Evolutionary conservation across 2,797 vertebrate species (phyloP).

Genomic region (Myoxocephalus aenaeus): DNA sequence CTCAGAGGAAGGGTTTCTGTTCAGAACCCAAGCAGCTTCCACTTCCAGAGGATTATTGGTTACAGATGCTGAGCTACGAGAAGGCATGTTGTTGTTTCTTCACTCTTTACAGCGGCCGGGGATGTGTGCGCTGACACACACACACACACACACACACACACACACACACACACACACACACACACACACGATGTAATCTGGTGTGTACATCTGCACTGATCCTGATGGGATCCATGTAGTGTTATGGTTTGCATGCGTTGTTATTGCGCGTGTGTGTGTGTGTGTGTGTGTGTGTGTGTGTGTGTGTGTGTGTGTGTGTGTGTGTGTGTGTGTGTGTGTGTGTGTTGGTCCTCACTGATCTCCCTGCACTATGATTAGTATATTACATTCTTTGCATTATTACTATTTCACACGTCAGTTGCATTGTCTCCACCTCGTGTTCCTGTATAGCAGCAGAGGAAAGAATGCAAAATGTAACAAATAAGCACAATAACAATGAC

Average conservation of each 20-base stretch:
- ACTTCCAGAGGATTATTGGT: constrained; percentile 67
- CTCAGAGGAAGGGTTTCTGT: constrained; percentile 15
- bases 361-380: background rate
- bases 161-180: too few relatives aligned
- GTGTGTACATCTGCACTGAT: background rate
- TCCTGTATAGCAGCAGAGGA: background rate
- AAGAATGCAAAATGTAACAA: background rate
- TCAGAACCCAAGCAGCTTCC: constrained; percentile 44
- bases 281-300: too few relatives aligned
- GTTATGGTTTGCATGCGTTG: background rate
- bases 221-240: background rate
- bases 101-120: constrained; percentile 24
- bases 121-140: constrained; percentile 11
- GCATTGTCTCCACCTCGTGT: too few relatives aligned
- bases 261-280: too few relatives aligned
- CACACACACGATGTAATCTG: constrained; percentile 6
- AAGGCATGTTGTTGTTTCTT: constrained; percentile 54
- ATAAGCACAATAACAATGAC: background rate
- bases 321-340: too few relatives aligned
- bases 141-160: background rate
- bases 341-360: background rate
- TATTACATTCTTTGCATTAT: background rate
- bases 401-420: background rate
- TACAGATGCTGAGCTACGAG: constrained; percentile 64
- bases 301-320: too few relatives aligned